A percentile compares a stretch with the other conserved stretches of the same genome.
Evolutionary conservation across 2,113 vertebrate genomes (phyloP).

Genomic region (Eleginops maclovinus): DNA sequence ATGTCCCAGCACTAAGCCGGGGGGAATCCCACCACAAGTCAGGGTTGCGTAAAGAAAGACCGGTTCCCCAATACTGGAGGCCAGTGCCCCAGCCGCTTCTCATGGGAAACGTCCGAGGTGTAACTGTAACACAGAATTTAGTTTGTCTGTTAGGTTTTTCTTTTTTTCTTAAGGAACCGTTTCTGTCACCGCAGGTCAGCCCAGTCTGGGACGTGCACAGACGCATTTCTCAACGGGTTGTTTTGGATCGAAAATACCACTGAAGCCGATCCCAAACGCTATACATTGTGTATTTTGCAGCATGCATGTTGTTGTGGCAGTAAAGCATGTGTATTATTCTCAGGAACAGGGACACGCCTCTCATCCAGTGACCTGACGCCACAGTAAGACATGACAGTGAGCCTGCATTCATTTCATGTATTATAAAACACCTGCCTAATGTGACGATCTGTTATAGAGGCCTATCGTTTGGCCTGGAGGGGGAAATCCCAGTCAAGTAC

Average conservation of each 20-base stretch:
- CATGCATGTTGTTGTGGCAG: no score
- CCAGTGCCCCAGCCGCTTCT: conserved; percentile 28
- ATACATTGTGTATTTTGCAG: no score
- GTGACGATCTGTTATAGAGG: no score
- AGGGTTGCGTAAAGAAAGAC: conserved; percentile 85
- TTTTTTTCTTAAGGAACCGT: neutral
- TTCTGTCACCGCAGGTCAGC: conserved; percentile 31
- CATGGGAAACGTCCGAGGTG: conserved; percentile 43
- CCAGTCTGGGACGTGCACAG: neutral
- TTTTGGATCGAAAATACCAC: neutral
- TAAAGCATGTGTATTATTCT: no score
- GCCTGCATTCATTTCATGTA: no score
- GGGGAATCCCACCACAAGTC: conserved; percentile 88
- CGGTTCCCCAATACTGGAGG: conserved; percentile 56
- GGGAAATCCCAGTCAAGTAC: no score
- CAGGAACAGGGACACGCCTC: no score
- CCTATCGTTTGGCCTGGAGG: no score
- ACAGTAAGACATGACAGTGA: no score
- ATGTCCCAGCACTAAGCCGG: conserved; percentile 88
- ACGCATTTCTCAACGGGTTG: conserved; percentile 34
- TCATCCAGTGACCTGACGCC: no score
- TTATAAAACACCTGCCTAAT: no score
- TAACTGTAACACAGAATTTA: conserved; percentile 10
- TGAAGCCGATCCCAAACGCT: no score
- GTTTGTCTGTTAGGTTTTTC: neutral